These are phyloP conservation scores for Arrhopalites spinosus DNA, from an alignment of 2,888 invertebrate species.

Conservation along the genomic window DNA sequence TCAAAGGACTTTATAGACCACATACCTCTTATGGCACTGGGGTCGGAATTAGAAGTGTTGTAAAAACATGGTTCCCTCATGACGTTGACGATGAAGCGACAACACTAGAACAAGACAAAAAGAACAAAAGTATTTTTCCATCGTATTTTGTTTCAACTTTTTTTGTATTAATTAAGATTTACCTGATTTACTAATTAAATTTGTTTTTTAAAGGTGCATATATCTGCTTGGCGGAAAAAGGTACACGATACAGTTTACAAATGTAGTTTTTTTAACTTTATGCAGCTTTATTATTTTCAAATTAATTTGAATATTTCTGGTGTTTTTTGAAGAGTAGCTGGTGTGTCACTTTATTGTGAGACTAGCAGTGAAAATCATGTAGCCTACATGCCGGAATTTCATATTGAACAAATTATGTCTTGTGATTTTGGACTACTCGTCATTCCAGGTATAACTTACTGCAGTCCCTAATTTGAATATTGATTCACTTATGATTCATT, in stretches of 20 bases:
- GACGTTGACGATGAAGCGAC: background rate
- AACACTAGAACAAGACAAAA: background rate
- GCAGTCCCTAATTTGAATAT: too few relatives aligned
- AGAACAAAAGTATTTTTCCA: background rate
- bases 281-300: too few relatives aligned
- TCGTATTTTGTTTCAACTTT: background rate
- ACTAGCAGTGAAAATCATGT: conserved; percentile 52
- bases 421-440: conserved; percentile 50
- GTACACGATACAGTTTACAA: too few relatives aligned
- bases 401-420: conserved; percentile 48
- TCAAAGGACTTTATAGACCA: conserved; percentile 54
- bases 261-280: too few relatives aligned
- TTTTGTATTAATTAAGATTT: background rate
- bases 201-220: conserved; percentile 34
- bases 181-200: background rate
- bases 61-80: conserved; percentile 45
- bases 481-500: too few relatives aligned
- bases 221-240: conserved; percentile 51
- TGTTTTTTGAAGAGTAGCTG: too few relatives aligned
- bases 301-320: too few relatives aligned
- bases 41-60: conserved; percentile 45
- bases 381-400: conserved; percentile 53
- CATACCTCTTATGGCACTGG: conserved; percentile 54
- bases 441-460: conserved; percentile 48
- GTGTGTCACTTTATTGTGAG: conserved; percentile 53